Percentiles rank a stretch among this genome's conserved stretches.
Evolutionary conservation across 2,797 vertebrate species (phyloP).

Genomic region (Orestias chungarensis): DNA sequence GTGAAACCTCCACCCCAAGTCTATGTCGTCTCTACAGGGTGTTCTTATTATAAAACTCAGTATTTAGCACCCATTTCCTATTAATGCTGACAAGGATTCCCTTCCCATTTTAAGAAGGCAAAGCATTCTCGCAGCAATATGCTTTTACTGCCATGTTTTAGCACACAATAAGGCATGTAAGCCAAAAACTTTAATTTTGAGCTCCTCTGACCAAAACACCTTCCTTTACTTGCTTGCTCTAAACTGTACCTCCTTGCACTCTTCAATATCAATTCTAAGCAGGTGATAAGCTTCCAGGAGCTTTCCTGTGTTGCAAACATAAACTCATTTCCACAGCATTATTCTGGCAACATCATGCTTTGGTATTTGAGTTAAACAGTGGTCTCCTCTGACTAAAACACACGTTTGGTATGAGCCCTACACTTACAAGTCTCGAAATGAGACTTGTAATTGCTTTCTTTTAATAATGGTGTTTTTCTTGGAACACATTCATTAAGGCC

Average conservation of each 20-base stretch:
- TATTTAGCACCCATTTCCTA: background rate
- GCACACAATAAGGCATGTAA: background rate
- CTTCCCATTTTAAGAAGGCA: background rate
- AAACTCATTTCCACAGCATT: background rate
- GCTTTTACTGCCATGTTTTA: background rate
- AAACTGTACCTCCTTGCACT: background rate
- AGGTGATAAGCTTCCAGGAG: background rate
- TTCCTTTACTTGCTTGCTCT: background rate
- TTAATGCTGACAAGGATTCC: background rate
- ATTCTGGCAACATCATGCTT: background rate
- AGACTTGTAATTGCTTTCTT: background rate
- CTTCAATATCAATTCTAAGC: background rate
- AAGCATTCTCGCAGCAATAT: background rate
- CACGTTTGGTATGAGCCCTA: background rate
- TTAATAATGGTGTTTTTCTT: background rate
- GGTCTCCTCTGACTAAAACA: background rate
- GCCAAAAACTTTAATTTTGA: background rate
- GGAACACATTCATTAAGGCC: background rate
- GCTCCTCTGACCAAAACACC: background rate
- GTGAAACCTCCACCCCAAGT: background rate
- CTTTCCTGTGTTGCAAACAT: background rate
- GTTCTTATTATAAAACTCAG: background rate
- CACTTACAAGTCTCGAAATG: background rate
- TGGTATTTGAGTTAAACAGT: background rate
- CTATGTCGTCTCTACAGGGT: background rate